Base-by-base conservation (phyloP, 2,888 invertebrate species). In the Tachystola acroxantha region DNA sequence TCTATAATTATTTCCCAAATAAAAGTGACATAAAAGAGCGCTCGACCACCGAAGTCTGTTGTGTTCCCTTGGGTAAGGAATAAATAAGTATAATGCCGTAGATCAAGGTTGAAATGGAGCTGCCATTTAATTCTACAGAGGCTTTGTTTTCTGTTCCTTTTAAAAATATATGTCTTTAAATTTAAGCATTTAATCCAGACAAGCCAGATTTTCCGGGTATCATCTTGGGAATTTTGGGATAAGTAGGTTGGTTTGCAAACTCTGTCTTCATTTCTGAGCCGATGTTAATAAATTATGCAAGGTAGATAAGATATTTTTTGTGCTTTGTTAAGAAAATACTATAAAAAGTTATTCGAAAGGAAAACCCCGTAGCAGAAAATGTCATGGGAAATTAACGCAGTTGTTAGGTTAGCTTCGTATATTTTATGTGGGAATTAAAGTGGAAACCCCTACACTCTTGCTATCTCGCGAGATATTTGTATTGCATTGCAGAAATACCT, bases 1-100 rank as follows among this genome's bases (percentile, higher is more conserved):
- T 42, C 13, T 20, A 13, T 33, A 26, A 32, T 37, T 32, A 28
- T 37, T 25, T 30, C 27, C 13, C 30, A 39, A 37, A 40, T 29
- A 44, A 36, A 39, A 32, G 37, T 30, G 29, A 31, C 32, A 33
- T 37, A 19, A 24, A 26, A 26, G 12, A 27, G 26, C n/a, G 26
- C 10, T 12, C 24, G 7, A n/a, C n/a, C 24, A n/a, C 24, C 2
- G 9, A 10, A 7, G 5, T 3, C 11, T 16, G 6, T 27, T 7
- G 11, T 10, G 10, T 10, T 25, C 20, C 10, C 3, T 6, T 20
- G 12, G 24, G 20, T 12, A 13, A 22, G 24, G 24, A 11, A 9
- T 25, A 9, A 16, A 31, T 22, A 29, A 37, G 28, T 32, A 32
- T 32, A 27, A 27, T n/a, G 10, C 11, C 28, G 26, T 10, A 3